Conservation (phyloP, 30 jellyfish, hydroid and myxozoan species). For the Nemopilema nomurai region DNA sequence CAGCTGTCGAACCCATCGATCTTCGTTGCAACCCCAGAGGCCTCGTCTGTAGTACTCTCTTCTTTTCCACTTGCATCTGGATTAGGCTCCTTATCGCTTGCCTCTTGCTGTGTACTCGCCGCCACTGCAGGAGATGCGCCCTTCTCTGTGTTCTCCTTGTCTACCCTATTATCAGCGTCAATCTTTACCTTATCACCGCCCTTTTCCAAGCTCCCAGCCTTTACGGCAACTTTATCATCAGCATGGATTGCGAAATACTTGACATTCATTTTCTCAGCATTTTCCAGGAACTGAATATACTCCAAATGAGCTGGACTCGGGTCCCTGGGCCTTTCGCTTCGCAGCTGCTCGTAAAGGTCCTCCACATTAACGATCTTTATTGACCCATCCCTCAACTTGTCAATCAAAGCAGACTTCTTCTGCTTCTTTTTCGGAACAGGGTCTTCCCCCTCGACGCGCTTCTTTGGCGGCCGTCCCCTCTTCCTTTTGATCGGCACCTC, state of each 20-base stretch:
- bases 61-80: background rate
- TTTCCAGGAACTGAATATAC: slow-evolving; percentile 46
- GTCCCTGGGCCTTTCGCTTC: slow-evolving; percentile 19
- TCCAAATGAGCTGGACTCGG: slow-evolving; percentile 50
- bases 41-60: background rate
- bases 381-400: slow-evolving; percentile 42
- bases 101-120: background rate
- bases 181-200: background rate
- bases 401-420: slow-evolving; percentile 28
- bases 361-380: slow-evolving; percentile 43
- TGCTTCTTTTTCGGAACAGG: slow-evolving; percentile 19
- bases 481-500: slow-evolving; percentile 24
- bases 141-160: background rate
- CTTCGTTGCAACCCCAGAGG: background rate
- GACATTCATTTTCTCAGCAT: slow-evolving; percentile 59
- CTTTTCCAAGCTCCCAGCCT: background rate
- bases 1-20: slow-evolving; percentile 12
- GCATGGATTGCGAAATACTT: slow-evolving; percentile 50
- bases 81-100: background rate
- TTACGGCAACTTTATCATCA: background rate
- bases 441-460: slow-evolving; percentile 1
- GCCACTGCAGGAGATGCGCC: background rate
- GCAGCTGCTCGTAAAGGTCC: slow-evolving; percentile 43
- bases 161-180: background rate
- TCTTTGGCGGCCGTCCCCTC: slow-evolving; percentile 55